These are phyloP conservation scores for Erethizon dorsatum DNA, from an alignment of 2,797 vertebrate genomes.

Conservation along the genomic window DNA sequence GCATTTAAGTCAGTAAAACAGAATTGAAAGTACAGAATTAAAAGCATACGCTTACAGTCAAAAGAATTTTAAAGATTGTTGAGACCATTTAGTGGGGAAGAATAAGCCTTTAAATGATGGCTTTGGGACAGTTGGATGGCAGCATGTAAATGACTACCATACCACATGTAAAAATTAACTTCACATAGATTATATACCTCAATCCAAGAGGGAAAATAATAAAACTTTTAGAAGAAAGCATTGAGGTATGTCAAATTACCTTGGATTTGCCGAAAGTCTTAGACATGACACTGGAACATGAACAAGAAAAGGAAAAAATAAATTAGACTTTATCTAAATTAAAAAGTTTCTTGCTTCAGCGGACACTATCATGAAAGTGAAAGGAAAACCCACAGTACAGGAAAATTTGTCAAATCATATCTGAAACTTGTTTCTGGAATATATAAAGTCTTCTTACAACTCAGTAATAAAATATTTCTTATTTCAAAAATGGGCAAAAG, in stretches of 20 bases:
- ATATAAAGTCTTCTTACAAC: background rate
- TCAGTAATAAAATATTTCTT: background rate
- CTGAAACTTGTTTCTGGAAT: background rate
- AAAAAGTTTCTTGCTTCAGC: background rate
- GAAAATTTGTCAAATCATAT: background rate
- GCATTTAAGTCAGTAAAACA: background rate
- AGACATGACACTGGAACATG: background rate
- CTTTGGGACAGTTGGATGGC: background rate
- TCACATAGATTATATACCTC: background rate
- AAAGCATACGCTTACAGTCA: background rate
- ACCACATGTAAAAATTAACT: background rate
- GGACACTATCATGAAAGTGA: too few relatives aligned
- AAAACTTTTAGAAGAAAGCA: background rate
- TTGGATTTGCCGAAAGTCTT: background rate
- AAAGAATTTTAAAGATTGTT: background rate
- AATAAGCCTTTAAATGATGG: background rate
- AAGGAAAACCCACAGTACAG: background rate
- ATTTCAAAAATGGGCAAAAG: background rate
- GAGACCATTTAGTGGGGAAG: background rate
- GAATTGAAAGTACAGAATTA: background rate
- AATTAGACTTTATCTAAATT: background rate
- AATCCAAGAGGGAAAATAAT: background rate
- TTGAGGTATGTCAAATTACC: background rate
- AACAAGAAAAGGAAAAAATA: background rate
- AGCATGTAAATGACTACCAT: background rate